Base-by-base conservation (phyloP, 2,888 invertebrate genomes). In the Eupithecia subfuscata region DNA sequence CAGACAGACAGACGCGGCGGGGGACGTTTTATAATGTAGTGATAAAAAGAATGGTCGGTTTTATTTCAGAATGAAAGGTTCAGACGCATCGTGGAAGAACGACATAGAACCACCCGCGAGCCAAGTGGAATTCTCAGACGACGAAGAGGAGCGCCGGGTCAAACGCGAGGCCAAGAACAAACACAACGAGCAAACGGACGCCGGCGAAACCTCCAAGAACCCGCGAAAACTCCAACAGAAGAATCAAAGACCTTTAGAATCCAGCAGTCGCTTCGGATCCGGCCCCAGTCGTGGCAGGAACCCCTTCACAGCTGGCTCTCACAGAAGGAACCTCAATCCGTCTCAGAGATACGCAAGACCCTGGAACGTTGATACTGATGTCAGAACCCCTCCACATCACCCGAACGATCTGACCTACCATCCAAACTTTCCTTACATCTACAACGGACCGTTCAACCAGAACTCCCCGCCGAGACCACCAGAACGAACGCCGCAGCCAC, bases 51-150 rank as follows among this genome's bases (percentile, higher is more conserved):
- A 40, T 67, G n/a, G 22, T 22, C 1, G 4, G 34, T 16, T 18
- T 34, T 64, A 18, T 75, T 74, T 8, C 92, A 98, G 97, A 89
- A 90, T 96, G 74, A 97, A 97, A 91, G 98, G 98, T 8, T 97
- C 97, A 0, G 99, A 99, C 94, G 98, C 98, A 0, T 97, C 98
- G 0, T 98, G 98, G 97, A 95, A 97, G 82, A 95, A 98, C 87
- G 97, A 98, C 87, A 92, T 96, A 67, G 99, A 99, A 88, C 98
- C 98, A 0, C 98, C 98, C 0, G 91, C 95, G 0, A 95, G 95
- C 83, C 96, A 95, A 80, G 82, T 96, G 0, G 98, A 98, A 45
- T 98, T 96, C 90, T 99, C 98, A 0, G 98, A 98, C 88, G 99
- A 99, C 87, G 99, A 99, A 84, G 96, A 97, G 77, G 98, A 98